Evolutionary conservation across 2,888 invertebrate genomes (phyloP), one percentile per base, ranked within the genome.

Genomic region (Cephus spinipes): DNA sequence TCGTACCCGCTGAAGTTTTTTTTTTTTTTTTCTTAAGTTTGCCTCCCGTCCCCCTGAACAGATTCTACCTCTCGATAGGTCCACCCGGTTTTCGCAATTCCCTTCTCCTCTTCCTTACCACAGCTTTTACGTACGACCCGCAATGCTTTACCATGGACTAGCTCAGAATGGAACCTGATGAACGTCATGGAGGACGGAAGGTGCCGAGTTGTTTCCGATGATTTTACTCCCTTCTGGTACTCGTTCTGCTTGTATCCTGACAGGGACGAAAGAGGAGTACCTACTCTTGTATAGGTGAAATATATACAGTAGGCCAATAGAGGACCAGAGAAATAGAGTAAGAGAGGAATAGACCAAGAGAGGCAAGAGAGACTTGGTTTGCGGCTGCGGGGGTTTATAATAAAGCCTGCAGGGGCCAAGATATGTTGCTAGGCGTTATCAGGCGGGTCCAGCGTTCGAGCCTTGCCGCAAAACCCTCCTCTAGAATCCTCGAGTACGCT

Each of bases 351-450:
- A 77, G 68, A 77, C 55, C 32, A 31, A 75, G 75, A 33, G 33
- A 76, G 73, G 77, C 34, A 35, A 75, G 73, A 79, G 71, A 74
- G 74, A 69, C 55, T 75, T 69, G 71, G 31, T 71, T 31, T 23
- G 71, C 31, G 71, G 71, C 71, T 71, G 71, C 71, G 80, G 84
- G 83, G 90, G 89, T 90, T 90, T 91, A 90, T 91, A 90, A 91
- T 91, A 91, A 91, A 91, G 91, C 90, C 91, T 90, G 90, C 88
- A 87, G 89, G 87, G 87, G 87, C 87, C 88, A 89, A 90, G 91
- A 91, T 91, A 91, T 86, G 88, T 87, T 86, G 87, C 86, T 86
- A 87, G 86, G 84, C 89, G 90, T 91, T 91, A 91, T 91, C 91
- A 85, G 87, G 83, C 88, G 85, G 87, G 90, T 91, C 91, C 90